phyloP scores from a whole-genome alignment of 2,113 vertebrate genomes.

The Canis aureus region DNA sequence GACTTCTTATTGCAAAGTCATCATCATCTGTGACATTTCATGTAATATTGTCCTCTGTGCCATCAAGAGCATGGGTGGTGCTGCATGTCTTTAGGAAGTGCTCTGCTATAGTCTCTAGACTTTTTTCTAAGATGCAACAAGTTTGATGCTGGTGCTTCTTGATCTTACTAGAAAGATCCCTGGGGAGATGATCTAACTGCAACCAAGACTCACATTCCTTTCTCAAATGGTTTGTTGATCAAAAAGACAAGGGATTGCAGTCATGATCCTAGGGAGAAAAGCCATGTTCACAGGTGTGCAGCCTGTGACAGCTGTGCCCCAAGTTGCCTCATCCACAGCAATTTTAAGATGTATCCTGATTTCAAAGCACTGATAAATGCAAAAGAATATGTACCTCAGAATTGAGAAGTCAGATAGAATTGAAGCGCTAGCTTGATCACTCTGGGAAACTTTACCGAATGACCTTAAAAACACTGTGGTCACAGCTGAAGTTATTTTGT shows the following conservation, averaged over 20 bases:
- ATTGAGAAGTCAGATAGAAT: neutral
- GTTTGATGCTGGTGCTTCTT: neutral
- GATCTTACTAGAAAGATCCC: neutral
- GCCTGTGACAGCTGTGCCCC: neutral
- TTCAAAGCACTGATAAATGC: neutral
- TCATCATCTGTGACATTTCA: neutral
- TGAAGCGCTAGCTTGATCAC: neutral
- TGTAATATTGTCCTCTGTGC: neutral
- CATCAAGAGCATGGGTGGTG: neutral
- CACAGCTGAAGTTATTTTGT: neutral
- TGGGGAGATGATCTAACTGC: neutral
- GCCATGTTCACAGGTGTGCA: neutral
- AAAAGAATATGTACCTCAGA: neutral
- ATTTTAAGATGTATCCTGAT: neutral
- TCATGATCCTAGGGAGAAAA: neutral
- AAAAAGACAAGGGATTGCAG: neutral
- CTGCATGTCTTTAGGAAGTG: neutral
- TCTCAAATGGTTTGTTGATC: constrained; percentile 39
- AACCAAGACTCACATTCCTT: neutral
- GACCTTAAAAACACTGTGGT: neutral
- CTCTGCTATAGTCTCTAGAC: neutral
- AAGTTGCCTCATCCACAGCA: no score
- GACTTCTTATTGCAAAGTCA: neutral
- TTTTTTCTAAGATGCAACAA: neutral
- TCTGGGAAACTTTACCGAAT: neutral